These are phyloP conservation scores for Drosophila koepferae DNA, from an alignment of 2,888 invertebrate genomes.

Conservation along the genomic window DNA sequence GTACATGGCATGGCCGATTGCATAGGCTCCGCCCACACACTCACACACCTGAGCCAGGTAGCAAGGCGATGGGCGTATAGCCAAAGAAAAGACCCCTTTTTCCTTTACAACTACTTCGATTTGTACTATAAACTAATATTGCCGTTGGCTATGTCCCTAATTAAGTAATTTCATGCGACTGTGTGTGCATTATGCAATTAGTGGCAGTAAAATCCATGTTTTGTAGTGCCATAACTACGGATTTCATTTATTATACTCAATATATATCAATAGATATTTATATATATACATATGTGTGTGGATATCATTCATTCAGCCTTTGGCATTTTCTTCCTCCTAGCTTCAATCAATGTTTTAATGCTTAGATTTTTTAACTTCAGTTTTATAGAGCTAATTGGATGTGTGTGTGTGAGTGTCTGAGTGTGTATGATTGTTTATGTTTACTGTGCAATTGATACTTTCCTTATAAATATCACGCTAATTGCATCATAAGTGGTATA, in stretches of 20 bases:
- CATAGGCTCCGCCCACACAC: slow-evolving; percentile 61
- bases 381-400: slow-evolving; percentile 4
- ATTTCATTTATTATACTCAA: slow-evolving; percentile 49
- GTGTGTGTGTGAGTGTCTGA: slow-evolving; percentile 6
- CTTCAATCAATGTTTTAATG: slow-evolving; percentile 57
- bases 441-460: slow-evolving; percentile 43
- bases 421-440: slow-evolving; percentile 23
- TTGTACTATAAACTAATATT: slow-evolving; percentile 69
- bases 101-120: slow-evolving; percentile 72
- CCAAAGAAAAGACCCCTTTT: slow-evolving; percentile 52
- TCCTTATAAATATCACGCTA: slow-evolving; percentile 38
- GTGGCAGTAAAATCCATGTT: slow-evolving; percentile 69
- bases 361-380: slow-evolving; percentile 41
- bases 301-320: slow-evolving; percentile 38
- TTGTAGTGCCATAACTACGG: slow-evolving; percentile 58
- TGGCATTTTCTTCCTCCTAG: slow-evolving; percentile 30
- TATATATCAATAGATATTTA: not conserved
- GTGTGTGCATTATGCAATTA: slow-evolving; percentile 76
- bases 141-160: slow-evolving; percentile 65
- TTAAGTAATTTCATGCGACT: slow-evolving; percentile 72
- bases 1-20: slow-evolving; percentile 31
- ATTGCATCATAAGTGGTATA: slow-evolving; percentile 54
- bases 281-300: not conserved
- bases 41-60: slow-evolving; percentile 51
- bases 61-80: slow-evolving; percentile 17